phyloP scores from a whole-genome alignment of 2,888 invertebrate species.

The Orthosia gracilis region DNA sequence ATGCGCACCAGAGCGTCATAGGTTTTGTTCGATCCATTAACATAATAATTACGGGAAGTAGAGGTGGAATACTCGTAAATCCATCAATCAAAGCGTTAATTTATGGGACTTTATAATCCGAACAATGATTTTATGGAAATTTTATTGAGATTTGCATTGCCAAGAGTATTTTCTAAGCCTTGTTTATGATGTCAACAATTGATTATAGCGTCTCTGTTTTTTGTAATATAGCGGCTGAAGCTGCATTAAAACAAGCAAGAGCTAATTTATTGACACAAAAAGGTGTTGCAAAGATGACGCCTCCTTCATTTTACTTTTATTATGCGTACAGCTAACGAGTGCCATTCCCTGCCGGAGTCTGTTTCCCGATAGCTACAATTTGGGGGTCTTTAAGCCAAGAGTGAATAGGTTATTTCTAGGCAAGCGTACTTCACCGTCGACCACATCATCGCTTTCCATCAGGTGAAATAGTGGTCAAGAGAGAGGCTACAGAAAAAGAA shows the following conservation, averaged over 20 bases:
- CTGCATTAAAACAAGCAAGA: background rate
- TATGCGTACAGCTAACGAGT: too few species aligned
- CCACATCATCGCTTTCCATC: too few species aligned
- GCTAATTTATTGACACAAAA: background rate
- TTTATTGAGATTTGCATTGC: conserved; percentile 54
- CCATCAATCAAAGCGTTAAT: conserved; percentile 71
- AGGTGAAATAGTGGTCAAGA: too few species aligned
- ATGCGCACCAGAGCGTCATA: conserved; percentile 66
- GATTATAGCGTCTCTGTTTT: conserved; percentile 14
- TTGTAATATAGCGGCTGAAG: conserved; percentile 1
- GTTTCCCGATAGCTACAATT: too few species aligned
- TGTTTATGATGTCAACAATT: conserved; percentile 52
- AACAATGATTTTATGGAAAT: conserved; percentile 68
- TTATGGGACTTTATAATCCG: conserved; percentile 67
- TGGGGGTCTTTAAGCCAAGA: too few species aligned
- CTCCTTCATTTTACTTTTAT: too few species aligned
- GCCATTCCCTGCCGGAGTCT: too few species aligned
- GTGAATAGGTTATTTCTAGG: too few species aligned
- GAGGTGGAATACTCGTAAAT: conserved; percentile 61
- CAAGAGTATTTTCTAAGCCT: conserved; percentile 54
- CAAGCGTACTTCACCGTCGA: too few species aligned
- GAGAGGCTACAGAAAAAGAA: too few species aligned
- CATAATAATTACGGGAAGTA: conserved; percentile 73
- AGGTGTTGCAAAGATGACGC: background rate
- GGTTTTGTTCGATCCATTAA: conserved; percentile 62